phyloP scores from a whole-genome alignment of 2,797 vertebrate species.

The Heteromormyrus szaboi region DNA sequence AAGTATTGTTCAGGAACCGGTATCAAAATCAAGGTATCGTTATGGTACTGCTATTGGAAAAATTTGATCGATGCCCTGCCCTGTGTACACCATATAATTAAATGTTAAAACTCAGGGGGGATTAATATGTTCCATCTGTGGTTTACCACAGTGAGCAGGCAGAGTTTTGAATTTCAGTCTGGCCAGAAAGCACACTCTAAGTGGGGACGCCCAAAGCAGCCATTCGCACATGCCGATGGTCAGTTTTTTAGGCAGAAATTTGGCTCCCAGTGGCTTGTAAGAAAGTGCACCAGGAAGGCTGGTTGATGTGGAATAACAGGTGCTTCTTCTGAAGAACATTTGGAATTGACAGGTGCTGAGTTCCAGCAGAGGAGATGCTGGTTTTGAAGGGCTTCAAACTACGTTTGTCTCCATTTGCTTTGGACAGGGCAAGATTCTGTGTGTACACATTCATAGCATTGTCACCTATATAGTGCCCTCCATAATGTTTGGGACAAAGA shows the following conservation, averaged over 20 bases:
- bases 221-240: not conserved
- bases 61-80: too few relatives aligned
- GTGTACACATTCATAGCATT: not conserved
- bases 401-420: not conserved
- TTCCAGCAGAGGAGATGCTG: not conserved
- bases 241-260: not conserved
- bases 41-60: too few relatives aligned
- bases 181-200: not conserved
- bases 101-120: not conserved
- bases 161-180: not conserved
- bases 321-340: not conserved
- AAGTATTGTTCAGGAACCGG: too few relatives aligned
- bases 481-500: not conserved
- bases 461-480: not conserved
- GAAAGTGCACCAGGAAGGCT: not conserved
- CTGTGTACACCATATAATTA: not conserved
- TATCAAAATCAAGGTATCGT: too few relatives aligned
- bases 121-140: not conserved
- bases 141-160: not conserved
- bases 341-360: not conserved
- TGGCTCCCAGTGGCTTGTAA: not conserved
- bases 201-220: not conserved
- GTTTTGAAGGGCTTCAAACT: not conserved
- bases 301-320: not conserved
- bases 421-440: not conserved